Evolutionary conservation across 2,888 invertebrate genomes (phyloP), one percentile per base, ranked within the genome.

Genomic region (Ennomos fuscantarius): DNA sequence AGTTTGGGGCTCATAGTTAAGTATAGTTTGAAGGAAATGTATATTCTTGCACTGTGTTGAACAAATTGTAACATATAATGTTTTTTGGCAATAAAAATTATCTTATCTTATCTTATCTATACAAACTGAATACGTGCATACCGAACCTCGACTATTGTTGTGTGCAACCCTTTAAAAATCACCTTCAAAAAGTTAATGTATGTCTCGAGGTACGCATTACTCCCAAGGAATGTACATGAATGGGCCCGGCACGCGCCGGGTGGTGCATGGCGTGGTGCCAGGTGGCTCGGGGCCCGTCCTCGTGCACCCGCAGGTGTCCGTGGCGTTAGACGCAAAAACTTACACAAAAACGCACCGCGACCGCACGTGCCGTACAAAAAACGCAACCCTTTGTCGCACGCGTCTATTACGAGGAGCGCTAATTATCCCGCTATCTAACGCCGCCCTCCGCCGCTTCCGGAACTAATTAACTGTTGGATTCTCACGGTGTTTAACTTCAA

Each of bases 381-480:
- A 81, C 65, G 58, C 76, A 78, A 82, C 82, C 82, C 82, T 82
- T 84, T 78, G 75, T 74, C 79, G 78, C 75, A 55, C 64, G 65
- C 69, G 61, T 74, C 78, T 80, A 78, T 74, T 34, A 46, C 48
- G 40, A 13, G 15, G 12, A 50, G 72, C 60, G 51, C 47, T 64
- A 73, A 78, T 79, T 80, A 79, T 59, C 73, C 62, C 69, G 64
- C 66, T 69, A 65, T 81, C 81, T 82, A 81, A 81, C 79, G 81
- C 79, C 73, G 73, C 78, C 79, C 79, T 72, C 65, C 24, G 24
- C 24, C 24, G 24, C 66, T 52, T 53, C 72, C 76, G 79, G 79
- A 79, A 84, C 82, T 70, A 83, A 82, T 81, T 78, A 77, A 58
- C 66, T 72, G 74, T 80, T 79, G 79, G 76, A 75, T 80, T 81